Evolutionary conservation across 2,113 vertebrate genomes (phyloP).

Genomic region (Percopsis transmontana): DNA sequence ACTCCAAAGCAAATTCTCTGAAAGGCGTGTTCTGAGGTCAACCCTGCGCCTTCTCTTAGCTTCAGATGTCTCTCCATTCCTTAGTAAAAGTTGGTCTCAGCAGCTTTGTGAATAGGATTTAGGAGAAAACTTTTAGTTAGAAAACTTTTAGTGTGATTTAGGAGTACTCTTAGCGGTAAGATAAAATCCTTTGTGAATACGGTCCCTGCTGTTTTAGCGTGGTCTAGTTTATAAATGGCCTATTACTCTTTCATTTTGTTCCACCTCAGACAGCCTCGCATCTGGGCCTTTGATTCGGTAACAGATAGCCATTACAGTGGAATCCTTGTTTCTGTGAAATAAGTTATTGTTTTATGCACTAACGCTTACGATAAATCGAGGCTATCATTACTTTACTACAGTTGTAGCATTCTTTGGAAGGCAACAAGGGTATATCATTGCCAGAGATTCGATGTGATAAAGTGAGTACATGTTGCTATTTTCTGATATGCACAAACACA

Average conservation of each 20-base stretch:
- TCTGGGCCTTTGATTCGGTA: neutral
- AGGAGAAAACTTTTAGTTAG: too few species aligned
- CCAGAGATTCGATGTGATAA: slow-evolving; percentile 4
- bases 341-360: slow-evolving; percentile 14
- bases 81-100: too few species aligned
- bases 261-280: neutral
- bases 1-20: too few species aligned
- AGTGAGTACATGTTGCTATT: slow-evolving; percentile 2
- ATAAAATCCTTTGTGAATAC: too few species aligned
- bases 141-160: too few species aligned
- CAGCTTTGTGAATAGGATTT: too few species aligned
- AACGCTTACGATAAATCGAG: slow-evolving; percentile 34
- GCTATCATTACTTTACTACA: slow-evolving; percentile 14
- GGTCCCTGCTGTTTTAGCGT: too few species aligned
- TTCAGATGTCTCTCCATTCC: too few species aligned
- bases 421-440: neutral
- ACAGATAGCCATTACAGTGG: neutral
- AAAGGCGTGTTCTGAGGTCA: too few species aligned
- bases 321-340: slow-evolving; percentile 3
- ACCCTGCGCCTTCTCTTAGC: too few species aligned
- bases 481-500: neutral
- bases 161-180: too few species aligned
- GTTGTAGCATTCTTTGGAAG: slow-evolving; percentile 14
- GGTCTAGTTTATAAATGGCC: neutral
- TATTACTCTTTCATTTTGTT: neutral